A percentile compares a stretch with the other conserved stretches of the same genome.
Conservation (phyloP, 2,888 invertebrate genomes). For the Julus scanicus region DNA sequence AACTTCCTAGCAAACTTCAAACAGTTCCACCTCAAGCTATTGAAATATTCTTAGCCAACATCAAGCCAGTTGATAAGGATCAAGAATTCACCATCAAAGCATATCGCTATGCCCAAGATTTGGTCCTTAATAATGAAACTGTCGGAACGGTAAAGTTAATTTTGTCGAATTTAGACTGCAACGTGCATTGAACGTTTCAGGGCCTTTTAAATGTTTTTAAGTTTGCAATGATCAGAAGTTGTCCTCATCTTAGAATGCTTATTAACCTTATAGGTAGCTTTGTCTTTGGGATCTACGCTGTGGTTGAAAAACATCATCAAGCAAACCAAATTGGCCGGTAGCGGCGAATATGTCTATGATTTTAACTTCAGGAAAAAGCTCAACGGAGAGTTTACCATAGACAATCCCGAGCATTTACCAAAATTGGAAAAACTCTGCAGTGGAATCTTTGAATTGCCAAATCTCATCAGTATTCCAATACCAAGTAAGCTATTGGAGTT, state of each 20-base stretch:
- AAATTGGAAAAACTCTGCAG: slow-evolving; percentile 38
- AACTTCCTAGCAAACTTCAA: slow-evolving; percentile 67
- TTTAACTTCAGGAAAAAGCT: slow-evolving; percentile 42
- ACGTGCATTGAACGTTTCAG: not conserved
- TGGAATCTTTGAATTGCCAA: slow-evolving; percentile 16
- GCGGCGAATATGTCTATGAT: not conserved
- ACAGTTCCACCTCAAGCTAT: slow-evolving; percentile 67
- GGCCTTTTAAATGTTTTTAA: not conserved
- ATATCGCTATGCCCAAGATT: not conserved
- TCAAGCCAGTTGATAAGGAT: slow-evolving; percentile 72
- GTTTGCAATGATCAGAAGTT: not conserved
- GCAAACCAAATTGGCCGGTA: not conserved
- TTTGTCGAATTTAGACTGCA: not conserved
- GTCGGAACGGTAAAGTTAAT: slow-evolving; percentile 30
- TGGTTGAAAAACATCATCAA: slow-evolving; percentile 74
- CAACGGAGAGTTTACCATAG: not conserved
- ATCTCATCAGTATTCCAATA: not conserved
- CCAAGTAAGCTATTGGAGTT: not conserved
- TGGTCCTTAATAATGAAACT: slow-evolving; percentile 2
- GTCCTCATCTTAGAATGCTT: too few relatives aligned
- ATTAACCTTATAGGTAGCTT: slow-evolving; percentile 67
- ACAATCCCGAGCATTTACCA: slow-evolving; percentile 47
- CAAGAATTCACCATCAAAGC: slow-evolving; percentile 67
- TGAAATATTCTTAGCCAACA: slow-evolving; percentile 70
- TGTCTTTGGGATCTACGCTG: slow-evolving; percentile 73